Base-by-base conservation (phyloP, 2,113 vertebrate species). In the Bungarus multicinctus region DNA sequence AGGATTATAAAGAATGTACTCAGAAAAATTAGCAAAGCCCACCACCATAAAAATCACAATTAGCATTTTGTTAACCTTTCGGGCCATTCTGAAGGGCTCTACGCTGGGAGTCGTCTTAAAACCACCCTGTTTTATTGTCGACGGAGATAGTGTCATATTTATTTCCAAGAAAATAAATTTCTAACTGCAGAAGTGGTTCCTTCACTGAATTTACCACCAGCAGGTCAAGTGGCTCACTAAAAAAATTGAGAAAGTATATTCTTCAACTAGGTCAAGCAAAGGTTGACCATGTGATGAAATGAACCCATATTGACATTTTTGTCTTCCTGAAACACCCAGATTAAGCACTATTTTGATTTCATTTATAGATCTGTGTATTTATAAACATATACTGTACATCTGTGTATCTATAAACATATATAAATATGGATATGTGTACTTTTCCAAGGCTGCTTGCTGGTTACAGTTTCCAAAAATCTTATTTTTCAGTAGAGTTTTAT, bases 1-100 rank as follows among this genome's bases (percentile, higher is more conserved):
- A 92, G 85, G 89, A 90, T 27, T 54, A 54, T 94, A 85, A 86
- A 92, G 88, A 91, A 93, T 58, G 55, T 89, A 95, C 85, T 55
- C 85, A 93, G 94, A 93, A 85, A 93, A 95, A 94, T 94, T 90
- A 92, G 43, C 90, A 53, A 92, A 96, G 91, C 47, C n/a, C 94
- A 91, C 54, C 20, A 90, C 95, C 95, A 95, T 95, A 95, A 95
- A 94, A 90, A 91, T 94, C 53, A 92, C 95, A 96, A 95, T 96
- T 95, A 95, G 85, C 52, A 34, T 91, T 94, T 91, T 93, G 91
- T 93, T 96, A 95, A 94, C 88, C 53, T 91, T 4, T 88, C n/a
- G 89, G 95, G 96, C 97, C 96, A 95, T 81, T 89, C 90, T 74
- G 60, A 93, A 95, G 89, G 90, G 53, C 89, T 89, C 94, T 94